Evolutionary conservation across 1,140 invertebrate species (phyloP), one percentile per base, ranked within the genome.

Genomic region (Aporrectodea caliginosa): DNA sequence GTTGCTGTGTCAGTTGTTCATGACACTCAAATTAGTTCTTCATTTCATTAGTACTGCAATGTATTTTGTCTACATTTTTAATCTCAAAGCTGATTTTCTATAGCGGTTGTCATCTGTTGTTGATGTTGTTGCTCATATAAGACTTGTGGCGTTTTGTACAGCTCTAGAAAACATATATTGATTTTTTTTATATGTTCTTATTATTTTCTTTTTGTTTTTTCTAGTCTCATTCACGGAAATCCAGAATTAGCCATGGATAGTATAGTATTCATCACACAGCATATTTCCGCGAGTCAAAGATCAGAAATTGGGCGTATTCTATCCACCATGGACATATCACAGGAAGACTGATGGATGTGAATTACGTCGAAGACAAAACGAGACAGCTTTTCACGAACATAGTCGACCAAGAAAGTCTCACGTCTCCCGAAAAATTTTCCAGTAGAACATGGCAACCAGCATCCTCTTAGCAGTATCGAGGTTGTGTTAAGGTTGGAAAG

Each of bases 221-320:
- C 35, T 83, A 88, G 89, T 80, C 86, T 84, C 84, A 88, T 89
- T 43, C 83, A 93, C 90, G 91, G 91, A 74, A 93, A 93, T 86
- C 93, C 94, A 0, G 93, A 95, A 80, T 91, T 94, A 33, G 91
- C 92, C 68, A 90, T 94, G 85, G 93, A 95, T 84, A 92, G 93
- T 1, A 91, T 94, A 1, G 90, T 94, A 35, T 93, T 94, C 84
- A 92, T 95, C 76, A 92, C 93, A 14, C 92, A 94, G 81, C 91
- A 92, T 82, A 89, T 96, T 84, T 92, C 91, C 74, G 90, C 92
- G 1, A 88, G 91, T 14, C 94, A 95, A 87, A 91, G 93, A 35
- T 90, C 92, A 33, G 93, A 95, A 84, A 90, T 94, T 1, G 90
- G 93, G 69, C 90, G 92, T 80, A 92, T 93, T 68, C 88, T 96